Evolutionary conservation across 2,888 invertebrate genomes (phyloP).

Genomic region (Axea sp.): DNA sequence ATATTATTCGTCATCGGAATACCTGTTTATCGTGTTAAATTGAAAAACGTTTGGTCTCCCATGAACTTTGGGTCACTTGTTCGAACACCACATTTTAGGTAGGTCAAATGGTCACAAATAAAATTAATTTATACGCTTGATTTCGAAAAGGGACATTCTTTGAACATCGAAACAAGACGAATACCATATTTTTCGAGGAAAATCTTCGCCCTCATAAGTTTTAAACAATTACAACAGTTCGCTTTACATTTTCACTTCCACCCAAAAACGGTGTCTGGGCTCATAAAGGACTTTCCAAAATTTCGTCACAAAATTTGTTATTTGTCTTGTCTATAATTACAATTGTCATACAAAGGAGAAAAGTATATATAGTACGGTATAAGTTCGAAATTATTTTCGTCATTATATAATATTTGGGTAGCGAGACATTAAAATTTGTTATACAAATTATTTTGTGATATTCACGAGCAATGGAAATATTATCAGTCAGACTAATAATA

Average conservation of each 20-base stretch:
- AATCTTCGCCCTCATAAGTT: slow-evolving; percentile 14
- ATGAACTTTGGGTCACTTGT: slow-evolving; percentile 34
- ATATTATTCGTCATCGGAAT: slow-evolving; percentile 26
- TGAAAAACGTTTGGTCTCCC: slow-evolving; percentile 21
- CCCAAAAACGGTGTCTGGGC: slow-evolving; percentile 4
- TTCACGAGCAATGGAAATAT: too few relatives aligned
- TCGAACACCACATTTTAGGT: slow-evolving; percentile 19
- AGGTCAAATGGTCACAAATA: slow-evolving; percentile 41
- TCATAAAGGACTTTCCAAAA: not conserved
- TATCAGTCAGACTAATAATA: too few relatives aligned
- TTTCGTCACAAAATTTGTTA: not conserved
- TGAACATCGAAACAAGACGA: slow-evolving; percentile 7
- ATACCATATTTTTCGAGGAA: slow-evolving; percentile 8
- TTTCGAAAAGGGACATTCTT: slow-evolving; percentile 1
- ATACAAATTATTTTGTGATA: too few relatives aligned
- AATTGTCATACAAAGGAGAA: too few relatives aligned
- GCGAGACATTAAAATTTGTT: too few relatives aligned
- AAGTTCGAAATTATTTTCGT: too few relatives aligned
- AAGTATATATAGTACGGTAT: too few relatives aligned
- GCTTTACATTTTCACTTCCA: slow-evolving; percentile 2
- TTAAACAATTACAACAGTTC: slow-evolving; percentile 10
- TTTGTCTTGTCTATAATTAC: too few relatives aligned
- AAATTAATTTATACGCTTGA: slow-evolving; percentile 19
- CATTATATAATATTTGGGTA: too few relatives aligned
- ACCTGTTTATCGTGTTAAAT: slow-evolving; percentile 24